Conservation (phyloP, 30 jellyfish, hydroid and myxozoan genomes). For the Aurelia aurita region DNA sequence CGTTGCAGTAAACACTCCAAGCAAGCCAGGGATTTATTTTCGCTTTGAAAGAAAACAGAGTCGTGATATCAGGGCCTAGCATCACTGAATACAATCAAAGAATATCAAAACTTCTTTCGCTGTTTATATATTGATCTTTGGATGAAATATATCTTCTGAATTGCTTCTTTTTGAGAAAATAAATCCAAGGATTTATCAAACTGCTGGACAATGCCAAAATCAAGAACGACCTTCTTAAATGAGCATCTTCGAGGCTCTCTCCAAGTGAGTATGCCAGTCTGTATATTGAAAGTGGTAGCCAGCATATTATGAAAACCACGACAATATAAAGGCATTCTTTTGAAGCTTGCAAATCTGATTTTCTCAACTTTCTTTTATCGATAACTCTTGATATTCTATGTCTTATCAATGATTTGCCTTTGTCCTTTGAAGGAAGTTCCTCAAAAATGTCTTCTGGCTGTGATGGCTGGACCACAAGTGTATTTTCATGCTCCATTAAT, state of each 20-base stretch:
- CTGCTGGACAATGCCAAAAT: slow-evolving; percentile 45
- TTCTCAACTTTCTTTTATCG: neutral
- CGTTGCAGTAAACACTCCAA: too few relatives aligned
- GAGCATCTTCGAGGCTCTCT: neutral
- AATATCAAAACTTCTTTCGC: too few relatives aligned
- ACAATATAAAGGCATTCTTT: slow-evolving; percentile 42
- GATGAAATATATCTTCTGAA: slow-evolving; percentile 9
- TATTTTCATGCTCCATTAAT: neutral
- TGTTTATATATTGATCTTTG: too few relatives aligned
- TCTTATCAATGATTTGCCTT: neutral
- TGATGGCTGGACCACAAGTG: neutral
- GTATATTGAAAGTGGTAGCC: slow-evolving; percentile 44
- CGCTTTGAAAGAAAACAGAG: too few relatives aligned
- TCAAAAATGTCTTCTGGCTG: neutral
- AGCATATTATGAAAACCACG: slow-evolving; percentile 34
- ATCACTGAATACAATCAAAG: too few relatives aligned
- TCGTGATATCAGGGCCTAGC: too few relatives aligned
- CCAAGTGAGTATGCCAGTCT: slow-evolving; percentile 29
- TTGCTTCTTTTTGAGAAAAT: slow-evolving; percentile 50
- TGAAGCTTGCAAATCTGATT: slow-evolving; percentile 39
- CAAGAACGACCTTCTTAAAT: slow-evolving; percentile 8
- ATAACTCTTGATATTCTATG: neutral
- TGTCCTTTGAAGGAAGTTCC: neutral
- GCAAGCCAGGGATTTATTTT: too few relatives aligned
- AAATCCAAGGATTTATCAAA: slow-evolving; percentile 55